Evolutionary conservation across 2,113 vertebrate species (phyloP).

Genomic region (Sterrhoptilus dennistouni): DNA sequence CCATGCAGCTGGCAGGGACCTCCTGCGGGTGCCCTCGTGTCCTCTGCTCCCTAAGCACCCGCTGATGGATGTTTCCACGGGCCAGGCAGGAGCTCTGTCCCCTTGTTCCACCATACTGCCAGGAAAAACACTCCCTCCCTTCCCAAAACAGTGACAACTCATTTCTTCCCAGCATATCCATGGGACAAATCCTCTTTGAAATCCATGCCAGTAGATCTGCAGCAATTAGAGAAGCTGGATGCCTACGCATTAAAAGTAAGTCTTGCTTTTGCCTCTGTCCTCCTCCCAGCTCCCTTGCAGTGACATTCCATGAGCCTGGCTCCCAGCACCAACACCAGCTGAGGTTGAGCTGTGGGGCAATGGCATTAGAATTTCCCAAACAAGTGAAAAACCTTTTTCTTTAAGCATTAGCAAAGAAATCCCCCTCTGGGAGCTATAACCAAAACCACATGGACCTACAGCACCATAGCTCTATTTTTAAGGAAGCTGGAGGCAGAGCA

Average conservation of each 20-base stretch:
- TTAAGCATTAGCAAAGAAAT: neutral
- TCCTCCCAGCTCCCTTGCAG: neutral
- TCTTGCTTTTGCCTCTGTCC: neutral
- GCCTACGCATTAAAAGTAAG: slow-evolving; percentile 77
- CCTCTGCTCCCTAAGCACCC: neutral
- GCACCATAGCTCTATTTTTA: neutral
- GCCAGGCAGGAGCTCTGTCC: neutral
- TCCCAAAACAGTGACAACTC: neutral
- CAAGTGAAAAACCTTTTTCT: neutral
- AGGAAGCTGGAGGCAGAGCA: neutral
- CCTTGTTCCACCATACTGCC: neutral
- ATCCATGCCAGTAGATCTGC: slow-evolving; percentile 78
- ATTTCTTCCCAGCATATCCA: slow-evolving; percentile 75
- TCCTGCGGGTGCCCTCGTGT: fast-evolving
- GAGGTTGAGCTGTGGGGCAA: neutral
- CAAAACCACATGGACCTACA: neutral
- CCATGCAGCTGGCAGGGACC: neutral
- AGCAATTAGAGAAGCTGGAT: slow-evolving; percentile 79
- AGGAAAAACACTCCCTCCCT: neutral
- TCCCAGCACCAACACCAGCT: neutral
- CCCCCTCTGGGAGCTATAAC: neutral
- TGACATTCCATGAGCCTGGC: fast-evolving
- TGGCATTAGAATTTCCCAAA: neutral
- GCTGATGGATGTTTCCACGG: neutral
- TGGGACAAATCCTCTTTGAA: slow-evolving; percentile 83